Evolutionary conservation across 2,888 invertebrate species (phyloP).

Genomic region (Octonoba sinensis): DNA sequence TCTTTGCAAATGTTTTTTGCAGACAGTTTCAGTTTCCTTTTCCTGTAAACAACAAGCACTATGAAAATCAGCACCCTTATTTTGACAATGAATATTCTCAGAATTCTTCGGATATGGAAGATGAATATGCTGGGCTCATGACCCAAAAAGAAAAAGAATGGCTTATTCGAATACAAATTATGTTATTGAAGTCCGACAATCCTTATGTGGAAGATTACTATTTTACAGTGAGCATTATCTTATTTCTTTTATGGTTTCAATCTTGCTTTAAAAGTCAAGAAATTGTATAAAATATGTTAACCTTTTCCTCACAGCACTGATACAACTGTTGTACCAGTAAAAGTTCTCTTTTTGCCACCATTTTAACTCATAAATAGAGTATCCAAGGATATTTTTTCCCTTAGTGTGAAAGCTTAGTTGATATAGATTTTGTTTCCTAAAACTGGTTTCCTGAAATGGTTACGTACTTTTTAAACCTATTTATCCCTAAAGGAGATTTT

Average conservation of each 20-base stretch:
- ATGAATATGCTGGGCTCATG: conserved; percentile 94
- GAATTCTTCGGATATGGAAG: conserved; percentile 32
- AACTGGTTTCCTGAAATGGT: no score
- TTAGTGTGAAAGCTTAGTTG: no score
- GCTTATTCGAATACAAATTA: conserved; percentile 93
- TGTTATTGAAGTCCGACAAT: conserved; percentile 93
- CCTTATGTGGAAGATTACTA: conserved; percentile 98
- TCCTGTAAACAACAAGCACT: neutral
- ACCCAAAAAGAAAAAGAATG: conserved; percentile 94
- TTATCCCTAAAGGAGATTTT: no score
- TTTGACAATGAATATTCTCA: conserved; percentile 3
- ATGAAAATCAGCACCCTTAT: neutral
- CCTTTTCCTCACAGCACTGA: no score
- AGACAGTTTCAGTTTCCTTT: conserved; percentile 32
- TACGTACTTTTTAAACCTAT: no score
- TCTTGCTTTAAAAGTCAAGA: neutral
- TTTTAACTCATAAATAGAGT: no score
- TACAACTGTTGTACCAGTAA: no score
- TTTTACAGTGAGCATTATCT: conserved; percentile 77
- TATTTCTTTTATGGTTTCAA: neutral
- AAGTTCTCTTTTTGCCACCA: no score
- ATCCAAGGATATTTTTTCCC: no score
- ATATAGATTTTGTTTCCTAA: no score
- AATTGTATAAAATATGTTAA: neutral
- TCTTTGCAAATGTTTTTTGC: neutral